These are phyloP conservation scores for Manduca sexta DNA, from an alignment of 1,140 invertebrate species.

Conservation along the genomic window DNA sequence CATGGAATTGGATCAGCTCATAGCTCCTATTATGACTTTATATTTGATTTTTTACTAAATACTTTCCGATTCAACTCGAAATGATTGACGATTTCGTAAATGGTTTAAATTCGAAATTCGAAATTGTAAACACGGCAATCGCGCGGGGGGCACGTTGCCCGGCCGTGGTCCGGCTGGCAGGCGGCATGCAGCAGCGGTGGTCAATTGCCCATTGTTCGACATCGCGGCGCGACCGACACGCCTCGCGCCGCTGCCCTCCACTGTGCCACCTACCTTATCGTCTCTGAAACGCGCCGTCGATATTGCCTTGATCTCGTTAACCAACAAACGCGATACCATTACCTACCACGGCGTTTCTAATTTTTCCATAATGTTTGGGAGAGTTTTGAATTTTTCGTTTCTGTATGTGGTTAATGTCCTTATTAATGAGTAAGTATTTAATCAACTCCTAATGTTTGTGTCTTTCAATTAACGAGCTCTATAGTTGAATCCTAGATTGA, in stretches of 20 bases:
- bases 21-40: too few relatives aligned
- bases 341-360: slow-evolving; percentile 40
- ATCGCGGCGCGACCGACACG: slow-evolving; percentile 54
- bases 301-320: slow-evolving; percentile 56
- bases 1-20: too few relatives aligned
- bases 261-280: slow-evolving; percentile 63
- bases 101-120: neutral
- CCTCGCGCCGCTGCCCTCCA: slow-evolving; percentile 44
- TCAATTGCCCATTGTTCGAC: slow-evolving; percentile 60
- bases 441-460: too few relatives aligned
- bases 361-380: slow-evolving; percentile 17
- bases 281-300: slow-evolving; percentile 27
- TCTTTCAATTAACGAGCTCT: too few relatives aligned
- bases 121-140: neutral
- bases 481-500: too few relatives aligned
- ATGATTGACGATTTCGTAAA: too few relatives aligned
- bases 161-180: slow-evolving; percentile 5
- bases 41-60: too few relatives aligned
- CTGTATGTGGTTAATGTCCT: too few relatives aligned
- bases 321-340: slow-evolving; percentile 45
- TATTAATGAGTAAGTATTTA: too few relatives aligned
- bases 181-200: slow-evolving; percentile 14
- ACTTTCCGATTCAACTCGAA: too few relatives aligned
- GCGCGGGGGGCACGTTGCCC: neutral
- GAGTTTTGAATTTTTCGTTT: too few relatives aligned